Conservation (phyloP, 2,797 vertebrate species). For the Iguana delicatissima region DNA sequence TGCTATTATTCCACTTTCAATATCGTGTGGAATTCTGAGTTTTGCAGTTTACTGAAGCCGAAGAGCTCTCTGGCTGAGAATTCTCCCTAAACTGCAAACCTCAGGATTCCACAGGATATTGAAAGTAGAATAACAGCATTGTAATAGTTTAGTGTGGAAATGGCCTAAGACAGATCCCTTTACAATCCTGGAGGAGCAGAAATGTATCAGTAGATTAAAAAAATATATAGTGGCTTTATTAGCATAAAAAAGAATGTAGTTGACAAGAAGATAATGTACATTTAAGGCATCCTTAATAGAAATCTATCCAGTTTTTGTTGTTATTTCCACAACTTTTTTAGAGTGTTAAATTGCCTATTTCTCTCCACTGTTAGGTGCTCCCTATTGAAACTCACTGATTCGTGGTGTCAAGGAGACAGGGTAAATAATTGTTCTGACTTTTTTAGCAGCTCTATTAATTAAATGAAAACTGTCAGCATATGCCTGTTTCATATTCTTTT, state of each 20-base stretch:
- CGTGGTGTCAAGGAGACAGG: background rate
- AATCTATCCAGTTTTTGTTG: background rate
- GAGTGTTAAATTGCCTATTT: background rate
- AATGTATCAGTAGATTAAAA: background rate
- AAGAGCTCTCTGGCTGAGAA: too few relatives aligned
- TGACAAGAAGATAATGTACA: background rate
- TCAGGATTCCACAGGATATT: too few relatives aligned
- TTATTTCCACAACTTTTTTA: background rate
- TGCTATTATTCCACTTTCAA: too few relatives aligned
- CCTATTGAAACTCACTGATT: background rate
- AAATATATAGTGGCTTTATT: background rate
- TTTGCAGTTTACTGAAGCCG: too few relatives aligned
- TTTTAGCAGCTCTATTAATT: background rate
- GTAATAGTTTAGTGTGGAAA: too few relatives aligned
- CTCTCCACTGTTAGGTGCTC: background rate
- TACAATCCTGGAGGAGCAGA: background rate
- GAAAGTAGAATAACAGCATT: too few relatives aligned
- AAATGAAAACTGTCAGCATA: constrained; percentile 1
- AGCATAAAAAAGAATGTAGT: background rate
- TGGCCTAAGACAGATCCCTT: background rate
- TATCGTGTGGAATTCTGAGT: too few relatives aligned
- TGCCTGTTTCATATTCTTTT: background rate
- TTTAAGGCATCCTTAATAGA: background rate
- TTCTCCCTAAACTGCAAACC: too few relatives aligned
- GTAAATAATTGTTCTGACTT: background rate